Evolutionary conservation across 2,113 vertebrate genomes (phyloP).

Genomic region (Amphilophus citrinellus): DNA sequence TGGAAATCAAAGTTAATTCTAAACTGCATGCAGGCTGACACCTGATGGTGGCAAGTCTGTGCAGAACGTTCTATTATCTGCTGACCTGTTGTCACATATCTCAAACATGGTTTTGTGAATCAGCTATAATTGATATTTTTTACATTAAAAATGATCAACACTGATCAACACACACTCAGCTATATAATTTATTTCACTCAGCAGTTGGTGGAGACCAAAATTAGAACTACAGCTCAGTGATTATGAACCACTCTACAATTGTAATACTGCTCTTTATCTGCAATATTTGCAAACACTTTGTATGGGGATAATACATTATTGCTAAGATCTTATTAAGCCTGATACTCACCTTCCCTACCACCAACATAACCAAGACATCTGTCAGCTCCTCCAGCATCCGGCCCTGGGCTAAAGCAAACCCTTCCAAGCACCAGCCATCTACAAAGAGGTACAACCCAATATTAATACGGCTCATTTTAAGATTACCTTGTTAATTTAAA

Average conservation of each 20-base stretch:
- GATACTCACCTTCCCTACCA: slow-evolving; percentile 82
- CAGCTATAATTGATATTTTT: neutral
- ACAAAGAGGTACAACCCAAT: neutral
- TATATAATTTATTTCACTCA: neutral
- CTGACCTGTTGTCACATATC: neutral
- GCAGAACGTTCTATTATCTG: neutral
- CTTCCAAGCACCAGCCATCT: slow-evolving; percentile 94
- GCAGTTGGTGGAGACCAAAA: neutral
- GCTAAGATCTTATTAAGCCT: neutral
- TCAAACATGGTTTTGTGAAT: neutral
- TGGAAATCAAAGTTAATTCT: neutral
- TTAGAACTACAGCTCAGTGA: neutral
- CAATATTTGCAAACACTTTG: too few species aligned
- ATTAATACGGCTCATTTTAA: neutral
- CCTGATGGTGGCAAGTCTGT: slow-evolving; percentile 16
- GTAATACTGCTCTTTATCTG: neutral
- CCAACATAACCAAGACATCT: slow-evolving; percentile 85
- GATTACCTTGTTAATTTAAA: neutral
- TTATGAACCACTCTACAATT: neutral
- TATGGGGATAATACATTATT: neutral
- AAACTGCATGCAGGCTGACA: neutral
- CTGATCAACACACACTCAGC: neutral
- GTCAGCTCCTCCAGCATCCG: slow-evolving; percentile 83
- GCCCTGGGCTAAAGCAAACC: slow-evolving; percentile 87
- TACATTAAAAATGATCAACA: neutral